phyloP scores from a whole-genome alignment of 2,113 vertebrate species.

The Halcyon malimbica region DNA sequence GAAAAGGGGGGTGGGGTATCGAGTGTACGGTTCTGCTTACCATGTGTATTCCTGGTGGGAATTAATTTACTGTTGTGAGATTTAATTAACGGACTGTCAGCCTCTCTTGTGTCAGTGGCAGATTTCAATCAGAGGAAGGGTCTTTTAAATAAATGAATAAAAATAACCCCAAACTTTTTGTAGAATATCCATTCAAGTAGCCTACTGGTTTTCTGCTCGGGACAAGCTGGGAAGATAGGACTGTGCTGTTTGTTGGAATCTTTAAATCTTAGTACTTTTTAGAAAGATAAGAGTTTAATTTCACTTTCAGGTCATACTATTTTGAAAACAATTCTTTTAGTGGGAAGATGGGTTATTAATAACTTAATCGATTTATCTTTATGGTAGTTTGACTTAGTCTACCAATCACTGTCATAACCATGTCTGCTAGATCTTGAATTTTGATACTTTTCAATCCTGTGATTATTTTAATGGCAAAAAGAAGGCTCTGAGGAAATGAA shows the following conservation, averaged over 20 bases:
- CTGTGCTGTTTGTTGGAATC: not conserved
- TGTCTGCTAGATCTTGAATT: not conserved
- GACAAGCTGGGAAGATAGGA: not conserved
- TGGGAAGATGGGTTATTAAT: not conserved
- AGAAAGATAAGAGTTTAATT: not conserved
- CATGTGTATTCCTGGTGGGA: not conserved
- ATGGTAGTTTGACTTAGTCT: constrained; percentile 2
- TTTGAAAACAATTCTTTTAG: not conserved
- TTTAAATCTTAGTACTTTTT: not conserved
- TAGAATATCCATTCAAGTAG: not conserved
- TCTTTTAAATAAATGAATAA: not conserved
- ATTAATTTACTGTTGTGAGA: not conserved
- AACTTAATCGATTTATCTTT: not conserved
- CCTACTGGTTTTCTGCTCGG: not conserved
- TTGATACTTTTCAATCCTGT: constrained; percentile 25
- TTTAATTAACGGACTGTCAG: not conserved
- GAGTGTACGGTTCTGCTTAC: not conserved
- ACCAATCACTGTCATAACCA: not conserved
- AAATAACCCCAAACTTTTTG: not conserved
- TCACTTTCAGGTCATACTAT: not conserved
- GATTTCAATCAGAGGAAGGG: not conserved
- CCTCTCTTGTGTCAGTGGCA: not conserved
- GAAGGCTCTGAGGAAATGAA: constrained; percentile 12
- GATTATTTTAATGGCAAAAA: constrained; percentile 40
- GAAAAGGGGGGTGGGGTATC: not conserved